Conservation (phyloP, 2,888 invertebrate genomes). For the Andrena flavipes region DNA sequence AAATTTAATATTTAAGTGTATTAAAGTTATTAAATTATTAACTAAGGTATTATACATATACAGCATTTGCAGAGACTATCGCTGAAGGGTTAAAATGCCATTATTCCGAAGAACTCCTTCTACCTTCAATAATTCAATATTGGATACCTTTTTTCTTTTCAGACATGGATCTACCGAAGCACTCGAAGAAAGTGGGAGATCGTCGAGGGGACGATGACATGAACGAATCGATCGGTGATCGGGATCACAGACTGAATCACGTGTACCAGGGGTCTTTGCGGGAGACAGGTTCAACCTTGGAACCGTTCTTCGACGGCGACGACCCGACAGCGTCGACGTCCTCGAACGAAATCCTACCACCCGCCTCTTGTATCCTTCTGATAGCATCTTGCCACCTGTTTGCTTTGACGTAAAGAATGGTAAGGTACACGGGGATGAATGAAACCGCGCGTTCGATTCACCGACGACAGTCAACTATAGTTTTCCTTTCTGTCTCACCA, state of each 20-base stretch:
- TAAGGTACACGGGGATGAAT: neutral
- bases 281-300: conserved; percentile 86
- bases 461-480: conserved; percentile 26
- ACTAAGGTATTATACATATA: too few species aligned
- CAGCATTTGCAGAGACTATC: neutral
- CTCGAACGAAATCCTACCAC: conserved; percentile 51
- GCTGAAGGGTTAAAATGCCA: neutral
- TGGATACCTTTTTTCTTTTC: conserved; percentile 19
- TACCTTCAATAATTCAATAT: neutral
- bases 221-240: conserved; percentile 69
- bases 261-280: conserved; percentile 89
- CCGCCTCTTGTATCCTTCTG: conserved; percentile 66
- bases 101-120: neutral
- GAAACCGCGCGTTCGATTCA: conserved; percentile 15
- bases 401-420: conserved; percentile 70
- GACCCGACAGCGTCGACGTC: conserved; percentile 58
- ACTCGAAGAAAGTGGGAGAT: conserved; percentile 76
- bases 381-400: conserved; percentile 68
- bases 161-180: conserved; percentile 80
- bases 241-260: conserved; percentile 82
- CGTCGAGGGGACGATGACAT: conserved; percentile 66
- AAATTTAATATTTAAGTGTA: too few species aligned
- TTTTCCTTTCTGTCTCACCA: neutral
- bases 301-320: conserved; percentile 66
- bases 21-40: too few species aligned